Percentiles rank a stretch among this genome's conserved stretches.
These are phyloP conservation scores for Scolopax rusticola DNA, from an alignment of 2,797 vertebrate genomes.

Conservation along the genomic window DNA sequence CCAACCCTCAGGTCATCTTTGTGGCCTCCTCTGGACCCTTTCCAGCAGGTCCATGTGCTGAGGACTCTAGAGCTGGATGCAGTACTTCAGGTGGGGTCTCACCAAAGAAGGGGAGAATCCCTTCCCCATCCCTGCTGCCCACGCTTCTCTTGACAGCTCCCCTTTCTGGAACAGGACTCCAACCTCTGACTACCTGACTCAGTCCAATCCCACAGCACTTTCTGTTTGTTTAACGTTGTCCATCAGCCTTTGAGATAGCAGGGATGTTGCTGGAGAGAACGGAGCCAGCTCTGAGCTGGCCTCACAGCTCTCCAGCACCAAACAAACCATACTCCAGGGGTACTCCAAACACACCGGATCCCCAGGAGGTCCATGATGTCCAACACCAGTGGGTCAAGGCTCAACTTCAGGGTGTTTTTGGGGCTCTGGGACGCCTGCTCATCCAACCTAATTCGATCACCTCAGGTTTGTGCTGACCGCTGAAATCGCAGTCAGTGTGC, in stretches of 20 bases:
- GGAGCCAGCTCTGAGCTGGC: not conserved
- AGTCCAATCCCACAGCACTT: not conserved
- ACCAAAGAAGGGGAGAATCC: too few species aligned
- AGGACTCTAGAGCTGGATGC: too few species aligned
- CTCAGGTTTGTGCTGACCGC: not conserved
- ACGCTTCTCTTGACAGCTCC: not conserved
- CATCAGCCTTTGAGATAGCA: not conserved
- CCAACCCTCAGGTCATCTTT: too few species aligned
- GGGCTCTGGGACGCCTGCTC: not conserved
- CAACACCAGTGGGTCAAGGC: rapidly evolving
- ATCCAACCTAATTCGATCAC: not conserved
- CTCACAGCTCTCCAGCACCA: rapidly evolving
- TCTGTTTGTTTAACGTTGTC: not conserved
- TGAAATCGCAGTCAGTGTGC: not conserved
- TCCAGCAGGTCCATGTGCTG: too few species aligned
- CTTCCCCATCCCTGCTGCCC: too few species aligned
- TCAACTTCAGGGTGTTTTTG: not conserved
- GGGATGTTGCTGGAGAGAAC: not conserved
- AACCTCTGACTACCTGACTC: not conserved
- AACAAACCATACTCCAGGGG: not conserved
- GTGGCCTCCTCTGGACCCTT: too few species aligned
- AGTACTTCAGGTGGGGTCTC: too few species aligned
- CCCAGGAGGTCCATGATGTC: not conserved
- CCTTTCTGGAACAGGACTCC: not conserved
- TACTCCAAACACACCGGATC: rapidly evolving